Evolutionary conservation across 2,888 invertebrate genomes (phyloP), one percentile per base, ranked within the genome.

Genomic region (Coenonympha glycerion): DNA sequence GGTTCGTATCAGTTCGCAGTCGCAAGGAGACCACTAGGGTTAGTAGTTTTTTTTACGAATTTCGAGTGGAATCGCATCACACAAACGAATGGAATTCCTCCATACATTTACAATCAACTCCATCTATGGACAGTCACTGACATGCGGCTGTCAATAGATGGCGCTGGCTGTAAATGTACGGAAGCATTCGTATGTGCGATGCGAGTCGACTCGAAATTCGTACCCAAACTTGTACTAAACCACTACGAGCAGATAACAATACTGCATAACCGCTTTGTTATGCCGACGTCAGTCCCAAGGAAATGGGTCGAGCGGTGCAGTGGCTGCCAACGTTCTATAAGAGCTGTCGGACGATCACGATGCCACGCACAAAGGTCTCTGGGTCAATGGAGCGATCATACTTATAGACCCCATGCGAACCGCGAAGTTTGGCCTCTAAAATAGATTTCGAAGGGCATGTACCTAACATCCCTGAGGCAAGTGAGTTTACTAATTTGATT

Each of bases 381-480:
- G 44, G 44, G 44, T 45, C 34, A 45, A 34, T 45, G 24, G 45
- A 45, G 24, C 45, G 45, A 45, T 45, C 34, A 34, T 45, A 45
- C 34, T 31, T 42, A n/a, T n/a, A 30, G 21, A 42, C 13, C 31
- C 28, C 13, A 41, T 30, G 30, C 16, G 2, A 8, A 6, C 30
- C 41, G n/a, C 3, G 19, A 30, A 13, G 15, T 24, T 37, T 37
- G 22, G 3, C 37, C 13, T 22, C 22, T 15, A 24, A 5, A 15
- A 1, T 19, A 19, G 15, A 1, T 33, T 16, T 16, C 3, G 9
- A 2, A 15, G 3, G 31, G 6, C 11, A 15, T 31, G n/a, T n/a
- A n/a, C n/a, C n/a, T n/a, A n/a, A n/a, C n/a, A n/a, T n/a, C n/a
- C n/a, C n/a, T n/a, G n/a, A n/a, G n/a, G n/a, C n/a, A n/a, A n/a